Conservation (phyloP, 2,113 vertebrate species). For the Neodon shergylaensis region DNA sequence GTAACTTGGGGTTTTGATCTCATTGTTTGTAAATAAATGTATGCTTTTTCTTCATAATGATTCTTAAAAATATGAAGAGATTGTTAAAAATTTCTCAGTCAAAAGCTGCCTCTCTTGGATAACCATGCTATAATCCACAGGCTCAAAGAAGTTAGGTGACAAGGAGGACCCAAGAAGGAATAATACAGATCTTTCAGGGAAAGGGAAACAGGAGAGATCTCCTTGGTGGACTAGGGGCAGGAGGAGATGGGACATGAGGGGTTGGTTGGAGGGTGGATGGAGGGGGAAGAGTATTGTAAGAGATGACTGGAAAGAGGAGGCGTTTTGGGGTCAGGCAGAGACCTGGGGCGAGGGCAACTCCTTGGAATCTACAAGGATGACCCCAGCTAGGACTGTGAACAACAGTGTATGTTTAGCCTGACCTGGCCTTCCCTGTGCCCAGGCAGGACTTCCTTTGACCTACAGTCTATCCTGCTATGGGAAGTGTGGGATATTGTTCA, state of each 20-base stretch:
- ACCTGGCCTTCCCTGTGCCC: background rate
- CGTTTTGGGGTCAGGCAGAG: background rate
- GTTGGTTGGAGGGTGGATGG: background rate
- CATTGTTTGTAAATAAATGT: background rate
- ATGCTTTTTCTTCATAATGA: background rate
- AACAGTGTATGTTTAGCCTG: background rate
- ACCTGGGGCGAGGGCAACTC: background rate
- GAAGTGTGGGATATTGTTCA: background rate
- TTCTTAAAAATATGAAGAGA: conserved; percentile 18
- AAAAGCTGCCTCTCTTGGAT: conserved; percentile 16
- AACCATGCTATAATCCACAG: background rate
- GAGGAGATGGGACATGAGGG: background rate
- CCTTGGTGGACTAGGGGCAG: background rate
- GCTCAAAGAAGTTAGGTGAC: background rate
- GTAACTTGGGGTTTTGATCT: background rate
- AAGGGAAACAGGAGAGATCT: background rate
- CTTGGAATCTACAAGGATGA: background rate
- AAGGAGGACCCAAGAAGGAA: background rate
- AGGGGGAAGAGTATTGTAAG: background rate
- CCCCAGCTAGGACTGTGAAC: background rate
- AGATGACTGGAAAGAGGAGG: background rate
- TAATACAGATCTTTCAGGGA: background rate
- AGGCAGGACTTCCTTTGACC: background rate
- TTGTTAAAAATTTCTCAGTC: background rate
- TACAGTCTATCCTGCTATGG: background rate